phyloP scores from a whole-genome alignment of 2,113 vertebrate species.

The Sturnus vulgaris region DNA sequence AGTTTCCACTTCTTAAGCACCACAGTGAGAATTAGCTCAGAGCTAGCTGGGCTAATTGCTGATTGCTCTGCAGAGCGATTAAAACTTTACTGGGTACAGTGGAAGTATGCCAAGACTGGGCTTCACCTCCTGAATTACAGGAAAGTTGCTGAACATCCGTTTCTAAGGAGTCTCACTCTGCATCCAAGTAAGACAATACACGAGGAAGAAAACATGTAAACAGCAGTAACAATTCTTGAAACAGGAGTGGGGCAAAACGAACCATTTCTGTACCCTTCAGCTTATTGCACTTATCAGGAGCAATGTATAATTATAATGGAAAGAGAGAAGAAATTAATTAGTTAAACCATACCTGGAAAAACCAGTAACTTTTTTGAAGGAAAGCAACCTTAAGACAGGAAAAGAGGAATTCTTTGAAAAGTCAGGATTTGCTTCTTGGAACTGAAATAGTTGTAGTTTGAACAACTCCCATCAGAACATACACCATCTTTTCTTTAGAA shows the following conservation, averaged over 20 bases:
- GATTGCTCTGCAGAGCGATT: background rate
- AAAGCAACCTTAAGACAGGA: background rate
- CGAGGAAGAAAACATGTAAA: background rate
- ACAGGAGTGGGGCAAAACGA: background rate
- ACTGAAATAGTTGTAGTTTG: background rate
- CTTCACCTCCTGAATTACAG: slow-evolving; percentile 4
- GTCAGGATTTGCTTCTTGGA: background rate
- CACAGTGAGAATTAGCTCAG: background rate
- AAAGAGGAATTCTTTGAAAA: background rate
- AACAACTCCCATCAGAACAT: background rate
- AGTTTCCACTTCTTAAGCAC: background rate
- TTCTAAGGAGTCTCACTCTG: background rate
- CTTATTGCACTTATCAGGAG: slow-evolving; percentile 72
- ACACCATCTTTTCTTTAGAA: background rate
- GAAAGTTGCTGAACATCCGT: background rate
- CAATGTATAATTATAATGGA: slow-evolving; percentile 64
- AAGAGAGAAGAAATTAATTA: background rate
- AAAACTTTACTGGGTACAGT: background rate
- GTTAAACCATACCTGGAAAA: background rate
- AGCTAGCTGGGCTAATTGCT: background rate
- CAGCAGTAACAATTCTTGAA: background rate
- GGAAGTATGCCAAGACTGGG: background rate
- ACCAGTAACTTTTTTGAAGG: background rate
- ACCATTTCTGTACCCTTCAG: slow-evolving; percentile 78
- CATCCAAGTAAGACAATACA: background rate